Evolutionary conservation across 2,888 invertebrate genomes (phyloP).

Genomic region (Eilema depressum): DNA sequence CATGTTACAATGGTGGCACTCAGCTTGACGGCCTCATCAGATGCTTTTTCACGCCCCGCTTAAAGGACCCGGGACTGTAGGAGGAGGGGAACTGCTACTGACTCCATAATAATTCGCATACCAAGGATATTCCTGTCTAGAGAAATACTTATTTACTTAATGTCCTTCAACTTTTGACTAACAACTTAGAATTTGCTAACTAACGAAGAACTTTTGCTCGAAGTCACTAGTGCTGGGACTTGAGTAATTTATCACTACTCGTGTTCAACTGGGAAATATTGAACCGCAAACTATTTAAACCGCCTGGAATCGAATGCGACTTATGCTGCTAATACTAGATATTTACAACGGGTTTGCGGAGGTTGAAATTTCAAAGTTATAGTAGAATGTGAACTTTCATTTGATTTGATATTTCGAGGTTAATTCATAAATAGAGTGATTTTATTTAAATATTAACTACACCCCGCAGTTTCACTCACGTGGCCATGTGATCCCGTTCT

Average conservation of each 20-base stretch:
- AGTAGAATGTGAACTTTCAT: neutral
- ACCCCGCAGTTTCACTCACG: no score
- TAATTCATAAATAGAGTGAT: no score
- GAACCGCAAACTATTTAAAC: slow-evolving; percentile 12
- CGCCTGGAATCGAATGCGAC: neutral
- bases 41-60: no score
- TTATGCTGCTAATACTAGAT: neutral
- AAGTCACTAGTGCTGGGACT: slow-evolving; percentile 8
- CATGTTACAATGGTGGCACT: no score
- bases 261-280: slow-evolving; percentile 9
- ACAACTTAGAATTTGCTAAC: slow-evolving; percentile 10
- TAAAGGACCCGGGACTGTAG: no score
- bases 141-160: slow-evolving; percentile 5
- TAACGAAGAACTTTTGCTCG: neutral
- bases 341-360: neutral
- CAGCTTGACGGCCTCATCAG: no score
- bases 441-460: no score
- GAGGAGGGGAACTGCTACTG: no score
- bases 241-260: slow-evolving; percentile 15
- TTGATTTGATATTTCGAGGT: no score
- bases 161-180: slow-evolving; percentile 11
- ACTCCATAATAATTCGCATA: no score
- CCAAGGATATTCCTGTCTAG: no score
- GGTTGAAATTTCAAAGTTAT: neutral
- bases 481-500: no score